These are phyloP conservation scores for Zaprionus kolodkinae DNA, from an alignment of 1,140 invertebrate genomes.

Conservation along the genomic window DNA sequence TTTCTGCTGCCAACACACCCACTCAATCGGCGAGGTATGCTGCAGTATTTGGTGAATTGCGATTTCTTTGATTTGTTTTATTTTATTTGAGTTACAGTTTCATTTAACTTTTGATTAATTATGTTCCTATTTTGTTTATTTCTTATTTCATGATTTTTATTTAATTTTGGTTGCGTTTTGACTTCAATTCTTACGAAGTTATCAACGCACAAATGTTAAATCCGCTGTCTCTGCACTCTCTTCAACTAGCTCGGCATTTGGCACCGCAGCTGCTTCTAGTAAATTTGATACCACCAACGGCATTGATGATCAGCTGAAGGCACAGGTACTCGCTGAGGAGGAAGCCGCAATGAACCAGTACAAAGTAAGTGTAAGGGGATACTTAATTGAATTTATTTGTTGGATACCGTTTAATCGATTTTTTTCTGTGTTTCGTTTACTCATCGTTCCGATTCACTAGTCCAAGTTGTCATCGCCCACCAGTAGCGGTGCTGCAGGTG, in stretches of 20 bases:
- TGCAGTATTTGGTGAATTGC: not conserved
- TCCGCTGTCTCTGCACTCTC: conserved; percentile 95
- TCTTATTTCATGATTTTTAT: conserved; percentile 32
- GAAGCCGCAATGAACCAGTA: conserved; percentile 97
- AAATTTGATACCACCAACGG: conserved; percentile 90
- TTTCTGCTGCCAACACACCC: conserved; percentile 92
- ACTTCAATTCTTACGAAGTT: conserved; percentile 85
- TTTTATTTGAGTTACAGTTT: conserved; percentile 6
- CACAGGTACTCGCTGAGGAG: conserved; percentile 96
- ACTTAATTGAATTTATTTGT: conserved; percentile 37
- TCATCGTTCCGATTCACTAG: conserved; percentile 84
- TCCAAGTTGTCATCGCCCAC: conserved; percentile 92
- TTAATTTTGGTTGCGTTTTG: conserved; percentile 42
- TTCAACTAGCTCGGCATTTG: conserved; percentile 94
- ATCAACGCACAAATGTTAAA: conserved; percentile 92
- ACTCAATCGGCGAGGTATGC: conserved; percentile 92
- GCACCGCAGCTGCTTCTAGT: conserved; percentile 90
- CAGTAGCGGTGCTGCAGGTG: conserved; percentile 84
- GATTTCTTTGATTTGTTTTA: not conserved
- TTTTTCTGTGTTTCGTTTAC: conserved; percentile 56
- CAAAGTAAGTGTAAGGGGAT: conserved; percentile 88
- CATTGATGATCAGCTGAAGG: conserved; percentile 93
- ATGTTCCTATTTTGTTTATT: conserved; percentile 13
- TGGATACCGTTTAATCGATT: conserved; percentile 47
- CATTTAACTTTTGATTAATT: conserved; percentile 1